Percentiles rank a stretch among this genome's conserved stretches.
Evolutionary conservation across 2,797 vertebrate genomes (phyloP).

Genomic region (Phrynocephalus guinanensis): DNA sequence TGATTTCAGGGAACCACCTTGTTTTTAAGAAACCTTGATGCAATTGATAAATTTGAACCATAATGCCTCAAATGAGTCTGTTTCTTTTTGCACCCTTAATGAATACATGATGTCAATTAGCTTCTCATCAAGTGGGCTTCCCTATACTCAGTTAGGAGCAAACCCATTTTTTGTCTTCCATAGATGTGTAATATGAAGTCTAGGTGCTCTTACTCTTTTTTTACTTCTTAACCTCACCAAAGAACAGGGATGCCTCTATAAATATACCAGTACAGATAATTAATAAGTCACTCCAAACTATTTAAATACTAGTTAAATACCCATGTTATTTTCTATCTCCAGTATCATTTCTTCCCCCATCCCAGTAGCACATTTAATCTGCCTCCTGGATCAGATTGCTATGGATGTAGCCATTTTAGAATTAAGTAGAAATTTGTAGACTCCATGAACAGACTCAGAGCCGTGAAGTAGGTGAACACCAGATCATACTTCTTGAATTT

Average conservation of each 20-base stretch:
- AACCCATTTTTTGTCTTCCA: not conserved
- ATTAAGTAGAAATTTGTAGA: not conserved
- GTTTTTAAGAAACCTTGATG: not conserved
- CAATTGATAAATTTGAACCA: not conserved
- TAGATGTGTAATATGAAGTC: not conserved
- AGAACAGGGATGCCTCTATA: not conserved
- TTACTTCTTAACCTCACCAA: not conserved
- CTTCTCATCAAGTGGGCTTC: not conserved
- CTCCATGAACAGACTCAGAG: not conserved
- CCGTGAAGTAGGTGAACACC: not conserved
- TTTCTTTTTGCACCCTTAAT: not conserved
- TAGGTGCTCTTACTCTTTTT: not conserved
- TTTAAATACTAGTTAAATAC: not conserved
- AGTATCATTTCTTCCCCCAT: not conserved
- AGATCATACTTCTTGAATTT: not conserved
- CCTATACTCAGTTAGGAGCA: not conserved
- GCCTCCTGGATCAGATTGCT: not conserved
- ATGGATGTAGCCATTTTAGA: not conserved
- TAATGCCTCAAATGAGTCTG: not conserved
- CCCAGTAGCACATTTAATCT: not conserved
- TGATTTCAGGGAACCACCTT: not conserved
- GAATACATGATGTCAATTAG: not conserved
- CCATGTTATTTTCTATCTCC: not conserved
- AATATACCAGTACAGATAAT: not conserved
- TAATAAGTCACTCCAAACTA: not conserved